Evolutionary conservation across 2,888 invertebrate genomes (phyloP), one percentile per base, ranked within the genome.

Genomic region (Lepidonotus clava): DNA sequence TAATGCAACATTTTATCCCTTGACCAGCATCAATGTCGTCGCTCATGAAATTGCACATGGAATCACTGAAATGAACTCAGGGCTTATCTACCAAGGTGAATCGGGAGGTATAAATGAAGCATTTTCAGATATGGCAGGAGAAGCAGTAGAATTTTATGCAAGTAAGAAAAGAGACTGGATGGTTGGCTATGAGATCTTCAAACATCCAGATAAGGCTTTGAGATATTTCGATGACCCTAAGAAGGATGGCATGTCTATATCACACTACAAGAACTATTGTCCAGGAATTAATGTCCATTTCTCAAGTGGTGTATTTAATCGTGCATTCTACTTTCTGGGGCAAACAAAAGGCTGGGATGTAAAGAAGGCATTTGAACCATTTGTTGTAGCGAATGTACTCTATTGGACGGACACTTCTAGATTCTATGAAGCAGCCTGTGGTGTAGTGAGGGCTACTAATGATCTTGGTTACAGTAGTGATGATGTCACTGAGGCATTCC

Each of bases 291-390:
- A 91, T 80, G 89, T 90, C 1, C 91, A 92, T 88, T 87, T 53
- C 11, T 86, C 90, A 34, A 91, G 90, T 83, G 92, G 92, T 0
- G 87, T 91, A 0, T 91, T 88, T 83, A 90, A 90, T 32, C 84
- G 88, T 8, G 89, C 88, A 0, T 92, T 90, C 84, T 91, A 89
- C 71, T 83, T 89, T 18, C 84, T 91, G n/a, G 87, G 89, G 1
- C 87, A 87, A 11, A 85, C 90, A 8, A 76, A 86, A 24, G 88
- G 88, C 8, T 85, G 90, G 53, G 71, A 87, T 6, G 85, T 91
- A 18, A 89, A 85, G 21, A 86, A 87, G 21, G 89, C 90, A 5
- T 91, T 90, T 85, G 86, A 88, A 46, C 87, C 89, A 32, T 90
- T 90, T 86, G 84, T 89, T 5, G 87, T 87, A 18, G 91, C 91